Conservation (phyloP, 2,888 invertebrate genomes). For the Cheilosia scutellata region DNA sequence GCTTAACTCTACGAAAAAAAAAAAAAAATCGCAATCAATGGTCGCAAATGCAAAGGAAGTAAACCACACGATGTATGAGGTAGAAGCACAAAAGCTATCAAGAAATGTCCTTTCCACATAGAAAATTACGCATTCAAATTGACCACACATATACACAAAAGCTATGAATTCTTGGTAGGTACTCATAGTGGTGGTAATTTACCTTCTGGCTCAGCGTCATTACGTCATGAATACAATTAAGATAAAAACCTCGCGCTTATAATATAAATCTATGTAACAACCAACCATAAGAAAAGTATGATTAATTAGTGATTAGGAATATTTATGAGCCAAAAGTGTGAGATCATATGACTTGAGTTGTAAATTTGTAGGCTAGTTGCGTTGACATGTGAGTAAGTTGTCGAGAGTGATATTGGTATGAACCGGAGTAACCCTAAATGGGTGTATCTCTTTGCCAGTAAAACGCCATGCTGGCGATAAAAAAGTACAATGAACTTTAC, state of each 20-base stretch:
- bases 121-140: conserved; percentile 61
- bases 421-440: neutral
- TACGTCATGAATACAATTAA: conserved; percentile 72
- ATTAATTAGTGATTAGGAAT: conserved; percentile 72
- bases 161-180: neutral
- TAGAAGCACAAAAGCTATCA: neutral
- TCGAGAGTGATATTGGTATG: neutral
- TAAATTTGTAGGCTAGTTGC: conserved; percentile 47
- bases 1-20: neutral
- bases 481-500: neutral
- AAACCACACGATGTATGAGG: conserved; percentile 8
- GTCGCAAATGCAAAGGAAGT: conserved; percentile 51
- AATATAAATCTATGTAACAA: conserved; percentile 27
- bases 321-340: conserved; percentile 51
- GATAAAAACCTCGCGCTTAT: conserved; percentile 52
- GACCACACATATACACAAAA: conserved; percentile 25
- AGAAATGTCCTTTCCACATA: conserved; percentile 36
- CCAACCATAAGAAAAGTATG: conserved; percentile 60
- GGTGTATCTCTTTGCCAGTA: neutral
- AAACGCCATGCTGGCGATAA: neutral
- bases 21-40: conserved; percentile 48
- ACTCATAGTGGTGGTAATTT: conserved; percentile 27
- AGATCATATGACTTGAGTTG: conserved; percentile 58
- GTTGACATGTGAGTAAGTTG: conserved; percentile 20
- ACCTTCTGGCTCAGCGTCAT: conserved; percentile 44